phyloP scores from a whole-genome alignment of 2,888 invertebrate genomes.

The Xylocampa areola region DNA sequence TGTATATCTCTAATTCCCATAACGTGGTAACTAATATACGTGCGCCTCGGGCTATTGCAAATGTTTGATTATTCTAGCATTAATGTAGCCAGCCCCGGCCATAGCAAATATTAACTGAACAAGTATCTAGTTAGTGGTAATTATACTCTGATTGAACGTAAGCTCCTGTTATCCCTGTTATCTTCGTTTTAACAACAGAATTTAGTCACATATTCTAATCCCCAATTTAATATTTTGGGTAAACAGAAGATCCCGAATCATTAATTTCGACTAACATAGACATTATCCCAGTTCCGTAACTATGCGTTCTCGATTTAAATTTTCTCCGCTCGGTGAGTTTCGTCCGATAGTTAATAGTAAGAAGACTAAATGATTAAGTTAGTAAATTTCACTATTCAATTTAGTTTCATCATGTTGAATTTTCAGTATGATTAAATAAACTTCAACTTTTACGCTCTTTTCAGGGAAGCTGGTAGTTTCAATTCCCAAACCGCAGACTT shows the following conservation, averaged over 20 bases:
- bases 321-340: conserved; percentile 40
- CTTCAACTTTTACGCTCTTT: conserved; percentile 15
- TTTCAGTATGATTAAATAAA: conserved; percentile 31
- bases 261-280: conserved; percentile 58
- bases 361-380: conserved; percentile 37
- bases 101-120: conserved; percentile 39
- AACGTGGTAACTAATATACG: conserved; percentile 32
- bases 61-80: conserved; percentile 35
- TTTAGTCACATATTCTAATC: conserved; percentile 63
- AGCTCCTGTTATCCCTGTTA: conserved; percentile 43
- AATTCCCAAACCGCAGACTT: conserved; percentile 39
- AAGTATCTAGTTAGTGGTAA: conserved; percentile 37
- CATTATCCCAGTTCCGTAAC: conserved; percentile 53
- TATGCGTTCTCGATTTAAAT: conserved; percentile 53
- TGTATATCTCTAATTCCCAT: conserved; percentile 46
- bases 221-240: conserved; percentile 65
- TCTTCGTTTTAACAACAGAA: conserved; percentile 55
- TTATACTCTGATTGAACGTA: conserved; percentile 51
- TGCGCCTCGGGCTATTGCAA: conserved; percentile 18
- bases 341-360: conserved; percentile 25
- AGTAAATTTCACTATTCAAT: conserved; percentile 42
- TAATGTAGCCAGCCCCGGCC: conserved; percentile 14
- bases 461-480: conserved; percentile 23
- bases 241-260: conserved; percentile 61
- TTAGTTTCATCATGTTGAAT: conserved; percentile 30